Conservation (phyloP, 1,140 invertebrate genomes). For the Brachionus paranguensis region DNA sequence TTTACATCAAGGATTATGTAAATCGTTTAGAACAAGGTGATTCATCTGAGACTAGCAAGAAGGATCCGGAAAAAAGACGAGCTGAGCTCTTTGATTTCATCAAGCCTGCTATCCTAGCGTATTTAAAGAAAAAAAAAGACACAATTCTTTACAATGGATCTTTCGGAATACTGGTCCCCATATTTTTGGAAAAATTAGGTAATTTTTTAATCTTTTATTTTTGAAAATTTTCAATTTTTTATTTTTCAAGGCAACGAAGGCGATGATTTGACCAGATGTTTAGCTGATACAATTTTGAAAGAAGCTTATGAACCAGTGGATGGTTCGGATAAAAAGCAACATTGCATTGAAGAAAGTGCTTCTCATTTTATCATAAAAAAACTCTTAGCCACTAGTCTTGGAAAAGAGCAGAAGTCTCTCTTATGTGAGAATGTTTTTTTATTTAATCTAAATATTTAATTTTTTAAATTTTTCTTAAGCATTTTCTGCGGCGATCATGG, state of each 20-base stretch:
- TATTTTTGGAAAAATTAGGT: constrained; percentile 33
- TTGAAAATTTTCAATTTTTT: background rate
- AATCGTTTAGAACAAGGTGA: constrained; percentile 66
- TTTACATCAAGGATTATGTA: constrained; percentile 69
- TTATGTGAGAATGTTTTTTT: background rate
- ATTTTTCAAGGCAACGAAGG: background rate
- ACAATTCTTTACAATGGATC: constrained; percentile 1
- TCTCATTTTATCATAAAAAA: constrained; percentile 37
- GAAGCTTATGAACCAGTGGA: background rate
- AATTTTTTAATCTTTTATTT: background rate
- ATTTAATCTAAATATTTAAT: background rate
- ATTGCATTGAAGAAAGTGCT: background rate
- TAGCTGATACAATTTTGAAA: background rate
- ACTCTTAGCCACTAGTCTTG: background rate
- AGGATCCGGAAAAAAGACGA: constrained; percentile 64
- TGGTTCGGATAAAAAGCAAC: background rate
- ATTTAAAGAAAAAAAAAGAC: constrained; percentile 59
- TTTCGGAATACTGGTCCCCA: background rate
- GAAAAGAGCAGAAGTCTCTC: constrained; percentile 13
- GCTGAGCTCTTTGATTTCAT: constrained; percentile 66
- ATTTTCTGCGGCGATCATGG: background rate
- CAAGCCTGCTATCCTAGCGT: constrained; percentile 60
- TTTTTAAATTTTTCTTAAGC: background rate
- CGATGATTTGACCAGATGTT: background rate
- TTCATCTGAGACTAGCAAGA: constrained; percentile 63